phyloP scores from a whole-genome alignment of 2,113 vertebrate species.

The Girardinichthys multiradiatus region DNA sequence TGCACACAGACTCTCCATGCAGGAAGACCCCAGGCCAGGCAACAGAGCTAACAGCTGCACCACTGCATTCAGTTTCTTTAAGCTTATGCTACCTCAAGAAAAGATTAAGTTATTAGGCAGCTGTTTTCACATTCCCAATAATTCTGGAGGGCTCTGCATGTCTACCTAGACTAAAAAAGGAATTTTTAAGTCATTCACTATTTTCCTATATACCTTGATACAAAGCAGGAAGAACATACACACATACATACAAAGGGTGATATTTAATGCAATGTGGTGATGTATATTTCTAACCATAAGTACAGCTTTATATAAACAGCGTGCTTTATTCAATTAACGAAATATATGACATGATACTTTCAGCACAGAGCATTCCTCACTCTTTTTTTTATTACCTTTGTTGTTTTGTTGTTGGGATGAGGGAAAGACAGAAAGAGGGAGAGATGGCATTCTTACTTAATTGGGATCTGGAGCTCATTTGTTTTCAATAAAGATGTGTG shows the following conservation, averaged over 20 bases:
- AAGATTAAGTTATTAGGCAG: too few relatives aligned
- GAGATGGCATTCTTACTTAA: slow-evolving; percentile 57
- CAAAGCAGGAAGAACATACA: neutral
- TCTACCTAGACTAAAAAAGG: too few relatives aligned
- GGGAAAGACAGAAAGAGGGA: slow-evolving; percentile 13
- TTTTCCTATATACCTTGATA: too few relatives aligned
- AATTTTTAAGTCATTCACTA: too few relatives aligned
- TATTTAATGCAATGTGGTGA: neutral
- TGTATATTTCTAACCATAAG: neutral
- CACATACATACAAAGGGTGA: too few relatives aligned
- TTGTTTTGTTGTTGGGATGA: slow-evolving; percentile 4
- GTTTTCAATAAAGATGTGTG: slow-evolving; percentile 69
- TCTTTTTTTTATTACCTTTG: neutral
- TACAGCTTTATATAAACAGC: neutral
- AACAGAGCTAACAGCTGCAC: too few relatives aligned
- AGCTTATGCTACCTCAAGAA: too few relatives aligned
- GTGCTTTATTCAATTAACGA: slow-evolving; percentile 23
- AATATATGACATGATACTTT: slow-evolving; percentile 24
- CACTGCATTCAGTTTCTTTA: too few relatives aligned
- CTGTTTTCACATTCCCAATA: too few relatives aligned
- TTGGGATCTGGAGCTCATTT: slow-evolving; percentile 63
- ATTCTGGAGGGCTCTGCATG: too few relatives aligned
- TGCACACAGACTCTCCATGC: too few relatives aligned
- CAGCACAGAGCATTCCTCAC: slow-evolving; percentile 16
- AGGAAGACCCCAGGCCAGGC: too few relatives aligned